Evolutionary conservation across 37 sponge, comb jelly and placozoan species (phyloP).

Genomic region (Petrosia ficiformis): DNA sequence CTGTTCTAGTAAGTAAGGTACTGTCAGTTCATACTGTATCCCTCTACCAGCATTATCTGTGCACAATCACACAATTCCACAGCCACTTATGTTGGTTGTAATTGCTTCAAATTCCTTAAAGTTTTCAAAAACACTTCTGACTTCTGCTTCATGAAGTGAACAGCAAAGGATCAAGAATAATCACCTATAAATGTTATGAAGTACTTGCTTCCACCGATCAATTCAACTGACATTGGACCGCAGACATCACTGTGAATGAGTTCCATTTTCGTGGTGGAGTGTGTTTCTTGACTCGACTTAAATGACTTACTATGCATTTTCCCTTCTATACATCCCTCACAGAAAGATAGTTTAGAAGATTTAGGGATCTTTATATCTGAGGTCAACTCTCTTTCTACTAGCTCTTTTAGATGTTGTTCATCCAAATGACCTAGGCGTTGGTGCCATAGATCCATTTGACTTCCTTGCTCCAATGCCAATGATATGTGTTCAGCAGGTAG

Average conservation of each 20-base stretch:
- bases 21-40: constrained; percentile 46
- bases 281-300: constrained; percentile 45
- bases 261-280: constrained; percentile 19
- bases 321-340: constrained; percentile 44
- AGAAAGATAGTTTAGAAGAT: constrained; percentile 17
- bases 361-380: constrained; percentile 20
- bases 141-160: constrained; percentile 46
- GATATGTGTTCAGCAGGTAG: constrained; percentile 8
- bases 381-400: constrained; percentile 26
- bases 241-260: constrained; percentile 57
- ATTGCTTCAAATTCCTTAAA: constrained; percentile 65
- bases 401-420: constrained; percentile 22
- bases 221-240: constrained; percentile 51
- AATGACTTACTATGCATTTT: constrained; percentile 36
- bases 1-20: constrained; percentile 57
- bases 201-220: constrained; percentile 59
- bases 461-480: not conserved
- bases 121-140: constrained; percentile 49
- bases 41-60: constrained; percentile 54
- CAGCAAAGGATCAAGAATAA: constrained; percentile 48
- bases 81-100: constrained; percentile 22
- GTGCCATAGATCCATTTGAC: constrained; percentile 42
- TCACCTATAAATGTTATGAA: constrained; percentile 70
- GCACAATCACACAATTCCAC: constrained; percentile 22
- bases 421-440: constrained; percentile 46